Evolutionary conservation across 2,888 invertebrate genomes (phyloP).

Genomic region (Pollenia angustigena): DNA sequence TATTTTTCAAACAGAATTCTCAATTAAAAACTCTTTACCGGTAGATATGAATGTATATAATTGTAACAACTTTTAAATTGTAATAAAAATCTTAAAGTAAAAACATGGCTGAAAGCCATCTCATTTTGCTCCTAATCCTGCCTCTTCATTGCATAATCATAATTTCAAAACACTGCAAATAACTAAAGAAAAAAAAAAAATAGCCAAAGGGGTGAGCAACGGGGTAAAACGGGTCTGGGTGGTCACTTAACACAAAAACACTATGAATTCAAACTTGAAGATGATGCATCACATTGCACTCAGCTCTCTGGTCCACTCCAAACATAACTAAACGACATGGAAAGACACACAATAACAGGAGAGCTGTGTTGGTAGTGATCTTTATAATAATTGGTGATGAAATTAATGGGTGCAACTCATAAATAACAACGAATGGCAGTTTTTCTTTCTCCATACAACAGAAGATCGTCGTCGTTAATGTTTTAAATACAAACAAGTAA

Average conservation of each 20-base stretch:
- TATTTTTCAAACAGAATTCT: neutral
- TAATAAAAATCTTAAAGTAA: neutral
- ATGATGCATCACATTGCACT: conserved; percentile 49
- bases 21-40: neutral
- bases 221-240: conserved; percentile 49
- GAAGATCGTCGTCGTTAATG: conserved; percentile 33
- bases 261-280: conserved; percentile 25
- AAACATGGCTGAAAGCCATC: conserved; percentile 12
- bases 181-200: neutral
- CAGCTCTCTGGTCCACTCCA: neutral
- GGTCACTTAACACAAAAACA: conserved; percentile 59
- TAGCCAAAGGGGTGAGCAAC: conserved; percentile 18
- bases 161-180: conserved; percentile 31
- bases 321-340: neutral
- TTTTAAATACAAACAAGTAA: conserved; percentile 55
- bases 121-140: conserved; percentile 43
- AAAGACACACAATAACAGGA: neutral
- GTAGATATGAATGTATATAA: neutral
- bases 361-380: conserved; percentile 58
- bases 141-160: conserved; percentile 53
- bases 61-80: conserved; percentile 17
- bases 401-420: conserved; percentile 79
- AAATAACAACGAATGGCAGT: conserved; percentile 76
- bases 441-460: conserved; percentile 41
- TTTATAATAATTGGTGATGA: conserved; percentile 78